Percentiles rank a stretch among this genome's conserved stretches.
These are phyloP conservation scores for Strigops habroptila DNA, from an alignment of 2,113 vertebrate genomes.

Conservation along the genomic window DNA sequence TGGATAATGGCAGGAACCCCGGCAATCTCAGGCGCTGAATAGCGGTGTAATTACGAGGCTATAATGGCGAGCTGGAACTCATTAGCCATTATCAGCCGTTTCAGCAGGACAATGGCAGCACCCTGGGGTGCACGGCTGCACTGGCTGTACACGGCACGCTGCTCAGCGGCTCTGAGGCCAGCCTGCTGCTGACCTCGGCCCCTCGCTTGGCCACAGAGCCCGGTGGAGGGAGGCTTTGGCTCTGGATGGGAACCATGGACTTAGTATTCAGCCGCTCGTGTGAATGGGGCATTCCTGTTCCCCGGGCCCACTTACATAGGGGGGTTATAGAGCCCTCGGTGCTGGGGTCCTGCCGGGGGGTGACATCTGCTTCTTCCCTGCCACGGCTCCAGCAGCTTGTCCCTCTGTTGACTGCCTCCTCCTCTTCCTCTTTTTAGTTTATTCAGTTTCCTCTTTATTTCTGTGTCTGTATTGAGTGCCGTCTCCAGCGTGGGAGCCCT, in stretches of 20 bases:
- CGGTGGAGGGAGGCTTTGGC: background rate
- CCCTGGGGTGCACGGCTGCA: conserved; percentile 22
- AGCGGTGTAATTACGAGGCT: conserved; percentile 51
- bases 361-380: background rate
- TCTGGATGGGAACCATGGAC: background rate
- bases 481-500: background rate
- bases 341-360: background rate
- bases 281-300: background rate
- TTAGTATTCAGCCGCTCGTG: background rate
- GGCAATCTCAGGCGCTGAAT: conserved; percentile 45
- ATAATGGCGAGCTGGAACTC: conserved; percentile 48
- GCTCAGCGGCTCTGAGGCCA: background rate
- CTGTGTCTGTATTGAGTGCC: background rate
- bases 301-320: background rate
- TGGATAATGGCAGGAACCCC: conserved; percentile 52
- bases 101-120: conserved; percentile 29
- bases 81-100: conserved; percentile 64
- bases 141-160: background rate
- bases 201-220: background rate
- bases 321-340: background rate
- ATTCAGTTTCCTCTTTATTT: background rate
- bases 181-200: background rate
- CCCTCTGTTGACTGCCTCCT: background rate
- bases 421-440: background rate
- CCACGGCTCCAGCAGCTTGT: background rate